A percentile compares a stretch with the other conserved stretches of the same genome.
phyloP scores from a whole-genome alignment of 2,797 vertebrate species.

The Rhinatrema bivittatum region DNA sequence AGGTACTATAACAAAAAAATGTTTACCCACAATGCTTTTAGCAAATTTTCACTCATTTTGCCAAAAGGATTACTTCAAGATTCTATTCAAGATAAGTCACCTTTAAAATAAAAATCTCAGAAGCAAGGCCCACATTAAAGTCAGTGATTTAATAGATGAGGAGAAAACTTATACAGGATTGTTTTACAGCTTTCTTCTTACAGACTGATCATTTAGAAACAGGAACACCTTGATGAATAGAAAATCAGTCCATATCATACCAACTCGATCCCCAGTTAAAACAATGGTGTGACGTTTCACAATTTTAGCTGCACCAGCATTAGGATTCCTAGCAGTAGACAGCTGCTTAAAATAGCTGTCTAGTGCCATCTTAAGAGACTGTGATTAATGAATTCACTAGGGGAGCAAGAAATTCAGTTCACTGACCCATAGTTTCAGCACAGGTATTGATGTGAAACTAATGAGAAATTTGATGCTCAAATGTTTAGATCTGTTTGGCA shows the following conservation, averaged over 20 bases:
- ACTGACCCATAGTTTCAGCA: slow-evolving; percentile 66
- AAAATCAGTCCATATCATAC: slow-evolving; percentile 22
- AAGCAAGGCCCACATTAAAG: no score
- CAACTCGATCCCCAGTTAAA: slow-evolving; percentile 25
- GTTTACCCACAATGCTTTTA: no score
- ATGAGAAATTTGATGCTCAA: slow-evolving; percentile 75
- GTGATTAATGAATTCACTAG: slow-evolving; percentile 79
- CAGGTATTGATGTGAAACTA: slow-evolving; percentile 76
- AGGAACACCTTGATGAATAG: slow-evolving; percentile 40
- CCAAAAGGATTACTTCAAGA: no score
- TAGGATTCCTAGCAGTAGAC: slow-evolving; percentile 40
- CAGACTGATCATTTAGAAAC: slow-evolving; percentile 56
- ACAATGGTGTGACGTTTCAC: slow-evolving; percentile 15
- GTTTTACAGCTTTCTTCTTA: slow-evolving; percentile 50
- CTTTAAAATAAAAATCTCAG: no score
- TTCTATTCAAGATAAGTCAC: no score
- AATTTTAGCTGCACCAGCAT: slow-evolving; percentile 3
- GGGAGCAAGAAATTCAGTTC: slow-evolving; percentile 61
- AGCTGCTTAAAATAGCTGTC: slow-evolving; percentile 66
- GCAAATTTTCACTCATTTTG: no score
- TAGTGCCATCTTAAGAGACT: slow-evolving; percentile 58
- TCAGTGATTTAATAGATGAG: no score
- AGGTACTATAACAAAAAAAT: no score
- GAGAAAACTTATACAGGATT: slow-evolving; percentile 54
- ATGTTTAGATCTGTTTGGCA: no score